Conservation (phyloP, 2,888 invertebrate species). For the Trichogramma dendrolimi region DNA sequence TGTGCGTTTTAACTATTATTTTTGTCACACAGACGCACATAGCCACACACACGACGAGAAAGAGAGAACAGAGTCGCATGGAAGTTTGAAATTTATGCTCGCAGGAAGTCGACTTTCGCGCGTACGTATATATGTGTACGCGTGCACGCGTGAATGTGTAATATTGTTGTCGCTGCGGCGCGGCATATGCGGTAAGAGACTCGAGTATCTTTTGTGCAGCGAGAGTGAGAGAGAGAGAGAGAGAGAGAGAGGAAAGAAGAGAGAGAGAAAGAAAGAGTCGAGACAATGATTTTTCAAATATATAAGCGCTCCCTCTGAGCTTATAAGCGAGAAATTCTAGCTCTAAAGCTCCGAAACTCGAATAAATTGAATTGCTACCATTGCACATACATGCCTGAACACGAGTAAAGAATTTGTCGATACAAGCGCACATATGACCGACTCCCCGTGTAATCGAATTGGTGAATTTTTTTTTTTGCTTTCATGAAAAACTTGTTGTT, state of each 20-base stretch:
- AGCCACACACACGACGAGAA: neutral
- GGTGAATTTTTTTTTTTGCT: too few relatives aligned
- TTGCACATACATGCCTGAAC: too few relatives aligned
- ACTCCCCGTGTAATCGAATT: too few relatives aligned
- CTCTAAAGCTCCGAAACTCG: too few relatives aligned
- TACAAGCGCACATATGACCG: too few relatives aligned
- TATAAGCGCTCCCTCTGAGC: neutral
- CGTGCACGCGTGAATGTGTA: neutral
- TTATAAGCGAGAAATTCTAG: too few relatives aligned
- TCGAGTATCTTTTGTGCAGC: neutral
- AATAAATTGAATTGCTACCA: too few relatives aligned
- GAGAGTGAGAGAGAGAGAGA: constrained; percentile 6
- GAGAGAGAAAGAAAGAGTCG: neutral
- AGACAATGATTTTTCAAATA: neutral
- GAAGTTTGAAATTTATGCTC: too few relatives aligned
- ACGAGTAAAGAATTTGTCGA: too few relatives aligned
- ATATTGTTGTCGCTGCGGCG: neutral
- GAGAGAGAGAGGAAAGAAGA: constrained; percentile 20
- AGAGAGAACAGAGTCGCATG: constrained; percentile 1
- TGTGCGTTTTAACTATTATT: constrained; percentile 38
- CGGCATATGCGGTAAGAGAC: neutral
- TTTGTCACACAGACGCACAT: neutral
- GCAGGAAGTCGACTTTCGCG: too few relatives aligned
- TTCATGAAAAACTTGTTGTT: too few relatives aligned
- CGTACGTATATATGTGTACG: too few relatives aligned